These are phyloP conservation scores for Ectemnius lituratus DNA, from an alignment of 2,888 invertebrate genomes.

Conservation along the genomic window DNA sequence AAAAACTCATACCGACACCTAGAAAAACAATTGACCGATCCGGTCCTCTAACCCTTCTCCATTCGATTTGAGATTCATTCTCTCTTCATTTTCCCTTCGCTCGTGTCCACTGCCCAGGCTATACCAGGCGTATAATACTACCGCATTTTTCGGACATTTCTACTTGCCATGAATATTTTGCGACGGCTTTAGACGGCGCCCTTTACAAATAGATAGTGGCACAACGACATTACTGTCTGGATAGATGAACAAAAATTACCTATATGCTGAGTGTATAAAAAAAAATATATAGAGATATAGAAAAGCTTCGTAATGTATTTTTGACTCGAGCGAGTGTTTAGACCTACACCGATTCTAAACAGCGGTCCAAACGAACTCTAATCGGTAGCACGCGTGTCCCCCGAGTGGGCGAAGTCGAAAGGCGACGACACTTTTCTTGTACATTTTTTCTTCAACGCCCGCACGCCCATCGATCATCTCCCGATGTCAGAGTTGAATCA, in stretches of 20 bases:
- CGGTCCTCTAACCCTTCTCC: background rate
- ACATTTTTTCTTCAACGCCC: slow-evolving; percentile 26
- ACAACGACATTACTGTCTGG: slow-evolving; percentile 64
- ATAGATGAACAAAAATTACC: slow-evolving; percentile 60
- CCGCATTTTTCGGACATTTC: slow-evolving; percentile 35
- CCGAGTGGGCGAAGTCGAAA: slow-evolving; percentile 6
- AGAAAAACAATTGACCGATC: background rate
- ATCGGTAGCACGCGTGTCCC: slow-evolving; percentile 19
- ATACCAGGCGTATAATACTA: slow-evolving; percentile 32
- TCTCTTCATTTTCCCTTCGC: slow-evolving; percentile 9
- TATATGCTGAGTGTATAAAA: slow-evolving; percentile 68
- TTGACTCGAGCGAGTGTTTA: slow-evolving; percentile 67
- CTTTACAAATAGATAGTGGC: slow-evolving; percentile 60
- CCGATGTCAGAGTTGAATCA: slow-evolving; percentile 11
- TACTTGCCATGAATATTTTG: slow-evolving; percentile 50
- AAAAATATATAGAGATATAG: slow-evolving; percentile 58
- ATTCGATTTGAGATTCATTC: background rate
- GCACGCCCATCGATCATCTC: slow-evolving; percentile 8
- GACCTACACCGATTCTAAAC: slow-evolving; percentile 55
- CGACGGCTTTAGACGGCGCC: slow-evolving; percentile 48
- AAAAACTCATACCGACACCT: background rate
- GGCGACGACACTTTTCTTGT: slow-evolving; percentile 34
- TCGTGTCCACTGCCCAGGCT: slow-evolving; percentile 1
- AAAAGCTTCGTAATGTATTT: slow-evolving; percentile 70
- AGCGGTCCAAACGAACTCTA: slow-evolving; percentile 52